phyloP scores from a whole-genome alignment of 2,113 vertebrate species.

The Antechinus flavipes region DNA sequence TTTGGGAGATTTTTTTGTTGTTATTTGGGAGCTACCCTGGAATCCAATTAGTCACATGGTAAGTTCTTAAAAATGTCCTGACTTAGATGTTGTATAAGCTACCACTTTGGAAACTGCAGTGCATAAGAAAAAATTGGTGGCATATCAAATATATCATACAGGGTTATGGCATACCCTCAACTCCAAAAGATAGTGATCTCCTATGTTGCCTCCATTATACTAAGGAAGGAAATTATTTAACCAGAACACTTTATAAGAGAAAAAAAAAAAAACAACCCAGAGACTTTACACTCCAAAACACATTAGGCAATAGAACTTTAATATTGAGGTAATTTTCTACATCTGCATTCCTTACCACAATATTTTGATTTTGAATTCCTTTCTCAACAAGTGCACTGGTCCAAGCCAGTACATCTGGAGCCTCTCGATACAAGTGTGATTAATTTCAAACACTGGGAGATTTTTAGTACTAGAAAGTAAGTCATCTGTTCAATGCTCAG shows the following conservation, averaged over 20 bases:
- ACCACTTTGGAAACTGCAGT: not conserved
- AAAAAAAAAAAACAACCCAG: not conserved
- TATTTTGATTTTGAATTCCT: slow-evolving; percentile 47
- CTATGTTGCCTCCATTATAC: not conserved
- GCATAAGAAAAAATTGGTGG: not conserved
- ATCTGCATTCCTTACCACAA: slow-evolving; percentile 20
- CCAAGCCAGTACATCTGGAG: slow-evolving; percentile 19
- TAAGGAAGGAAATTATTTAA: not conserved
- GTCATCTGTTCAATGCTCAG: slow-evolving; percentile 26
- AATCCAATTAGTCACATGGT: not conserved
- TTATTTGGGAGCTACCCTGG: not conserved
- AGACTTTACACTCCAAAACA: not conserved
- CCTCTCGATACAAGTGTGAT: not conserved
- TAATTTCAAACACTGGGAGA: not conserved
- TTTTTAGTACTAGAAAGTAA: slow-evolving; percentile 52
- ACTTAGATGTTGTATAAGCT: not conserved
- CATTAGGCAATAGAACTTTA: not conserved
- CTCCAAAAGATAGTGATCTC: not conserved
- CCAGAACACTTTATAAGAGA: not conserved
- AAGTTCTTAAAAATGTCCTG: not conserved
- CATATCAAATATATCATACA: not conserved
- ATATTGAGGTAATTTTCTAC: slow-evolving; percentile 14
- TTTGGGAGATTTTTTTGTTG: not conserved
- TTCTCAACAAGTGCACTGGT: slow-evolving; percentile 30
- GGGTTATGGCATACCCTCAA: not conserved